These are phyloP conservation scores for Heteropelma amictum DNA, from an alignment of 2,888 invertebrate genomes.

Conservation along the genomic window DNA sequence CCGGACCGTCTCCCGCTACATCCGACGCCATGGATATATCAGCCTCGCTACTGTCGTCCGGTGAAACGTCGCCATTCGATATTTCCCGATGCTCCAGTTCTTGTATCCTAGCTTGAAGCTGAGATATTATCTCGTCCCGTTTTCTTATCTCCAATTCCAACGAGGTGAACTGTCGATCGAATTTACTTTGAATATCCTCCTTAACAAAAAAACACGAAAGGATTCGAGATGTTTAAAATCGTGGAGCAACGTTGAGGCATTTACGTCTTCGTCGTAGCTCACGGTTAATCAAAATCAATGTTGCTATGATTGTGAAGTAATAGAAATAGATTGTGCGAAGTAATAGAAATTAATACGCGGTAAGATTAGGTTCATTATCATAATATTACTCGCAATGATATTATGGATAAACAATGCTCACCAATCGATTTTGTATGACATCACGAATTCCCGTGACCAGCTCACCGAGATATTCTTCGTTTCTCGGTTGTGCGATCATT, in stretches of 20 bases:
- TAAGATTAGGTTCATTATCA: no score
- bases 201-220: slow-evolving; percentile 57
- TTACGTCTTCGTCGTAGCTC: no score
- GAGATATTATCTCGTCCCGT: slow-evolving; percentile 89
- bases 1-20: slow-evolving; percentile 76
- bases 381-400: background rate
- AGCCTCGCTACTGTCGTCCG: slow-evolving; percentile 72
- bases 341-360: no score
- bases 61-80: slow-evolving; percentile 49
- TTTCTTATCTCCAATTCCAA: slow-evolving; percentile 89
- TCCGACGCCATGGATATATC: slow-evolving; percentile 76
- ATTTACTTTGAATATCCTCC: slow-evolving; percentile 79
- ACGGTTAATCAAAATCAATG: no score
- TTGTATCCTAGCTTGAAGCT: slow-evolving; percentile 86
- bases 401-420: slow-evolving; percentile 70
- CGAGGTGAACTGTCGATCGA: slow-evolving; percentile 82
- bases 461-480: slow-evolving; percentile 90
- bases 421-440: slow-evolving; percentile 84
- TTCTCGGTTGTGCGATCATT: slow-evolving; percentile 74
- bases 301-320: no score
- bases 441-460: slow-evolving; percentile 89
- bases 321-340: no score
- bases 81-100: slow-evolving; percentile 80
- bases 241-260: no score
- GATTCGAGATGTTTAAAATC: no score